Percentiles rank a stretch among this genome's conserved stretches.
These are phyloP conservation scores for Dromococcyx pavoninus DNA, from an alignment of 2,797 vertebrate species.

Conservation along the genomic window DNA sequence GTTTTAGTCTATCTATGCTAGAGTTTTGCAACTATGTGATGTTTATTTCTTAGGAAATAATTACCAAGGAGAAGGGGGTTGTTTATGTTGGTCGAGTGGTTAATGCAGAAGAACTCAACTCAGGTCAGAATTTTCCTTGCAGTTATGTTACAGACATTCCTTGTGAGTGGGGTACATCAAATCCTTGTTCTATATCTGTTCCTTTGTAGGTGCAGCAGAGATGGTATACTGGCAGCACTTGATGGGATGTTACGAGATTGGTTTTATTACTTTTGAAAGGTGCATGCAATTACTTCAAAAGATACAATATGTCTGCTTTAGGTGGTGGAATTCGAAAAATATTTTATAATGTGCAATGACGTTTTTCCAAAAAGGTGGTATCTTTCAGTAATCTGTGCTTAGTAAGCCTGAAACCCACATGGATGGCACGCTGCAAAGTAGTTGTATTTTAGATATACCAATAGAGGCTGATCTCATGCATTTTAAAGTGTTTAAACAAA, in stretches of 20 bases:
- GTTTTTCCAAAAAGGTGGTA: not conserved
- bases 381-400: not conserved
- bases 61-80: not conserved
- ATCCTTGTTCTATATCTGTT: not conserved
- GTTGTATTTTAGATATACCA: not conserved
- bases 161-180: not conserved
- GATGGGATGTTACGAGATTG: not conserved
- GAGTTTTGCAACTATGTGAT: not conserved
- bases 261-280: not conserved
- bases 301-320: not conserved
- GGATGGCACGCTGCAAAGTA: not conserved
- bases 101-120: not conserved
- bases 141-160: not conserved
- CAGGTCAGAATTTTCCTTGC: not conserved
- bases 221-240: not conserved
- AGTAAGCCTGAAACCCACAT: not conserved
- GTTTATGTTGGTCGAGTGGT: not conserved
- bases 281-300: not conserved
- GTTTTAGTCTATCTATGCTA: not conserved
- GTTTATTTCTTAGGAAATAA: constrained; percentile 19
- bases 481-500: not conserved
- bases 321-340: not conserved
- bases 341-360: not conserved
- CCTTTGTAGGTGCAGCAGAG: not conserved
- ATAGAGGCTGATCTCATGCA: not conserved